phyloP scores from a whole-genome alignment of 2,797 vertebrate genomes.

The Alcedo atthis region DNA sequence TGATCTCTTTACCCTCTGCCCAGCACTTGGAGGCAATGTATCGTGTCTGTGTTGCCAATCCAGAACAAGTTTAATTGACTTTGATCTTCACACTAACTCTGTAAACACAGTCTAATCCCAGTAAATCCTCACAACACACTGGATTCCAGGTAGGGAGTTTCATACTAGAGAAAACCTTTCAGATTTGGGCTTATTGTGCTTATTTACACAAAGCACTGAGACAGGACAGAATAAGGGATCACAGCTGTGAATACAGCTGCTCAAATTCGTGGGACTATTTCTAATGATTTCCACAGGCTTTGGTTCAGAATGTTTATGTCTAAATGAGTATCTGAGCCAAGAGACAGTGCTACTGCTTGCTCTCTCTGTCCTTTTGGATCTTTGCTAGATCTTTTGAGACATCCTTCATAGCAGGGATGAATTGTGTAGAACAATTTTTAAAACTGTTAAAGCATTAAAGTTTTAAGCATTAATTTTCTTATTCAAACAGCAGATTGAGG shows the following conservation, averaged over 20 bases:
- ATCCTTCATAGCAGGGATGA: neutral
- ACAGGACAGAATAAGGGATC: neutral
- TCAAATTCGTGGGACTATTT: neutral
- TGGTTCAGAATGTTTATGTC: neutral
- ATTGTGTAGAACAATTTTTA: neutral
- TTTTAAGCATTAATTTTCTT: neutral
- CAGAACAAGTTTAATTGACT: neutral
- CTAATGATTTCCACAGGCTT: neutral
- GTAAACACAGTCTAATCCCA: neutral
- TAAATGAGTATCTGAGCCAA: neutral
- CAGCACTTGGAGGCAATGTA: neutral
- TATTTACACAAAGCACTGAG: neutral
- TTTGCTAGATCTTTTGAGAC: neutral
- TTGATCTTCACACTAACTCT: neutral
- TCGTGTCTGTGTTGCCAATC: neutral
- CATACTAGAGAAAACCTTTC: neutral
- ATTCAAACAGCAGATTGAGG: neutral
- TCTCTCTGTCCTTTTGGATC: neutral
- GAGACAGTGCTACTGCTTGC: neutral
- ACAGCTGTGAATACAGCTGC: neutral
- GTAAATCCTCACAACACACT: neutral
- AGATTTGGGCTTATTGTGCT: neutral
- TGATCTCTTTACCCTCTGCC: neutral
- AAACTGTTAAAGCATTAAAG: neutral
- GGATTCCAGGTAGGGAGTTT: neutral